Percentiles rank a stretch among this genome's conserved stretches.
Conservation (phyloP, 2,888 invertebrate genomes). For the Lepidocyrtinus sp. region DNA sequence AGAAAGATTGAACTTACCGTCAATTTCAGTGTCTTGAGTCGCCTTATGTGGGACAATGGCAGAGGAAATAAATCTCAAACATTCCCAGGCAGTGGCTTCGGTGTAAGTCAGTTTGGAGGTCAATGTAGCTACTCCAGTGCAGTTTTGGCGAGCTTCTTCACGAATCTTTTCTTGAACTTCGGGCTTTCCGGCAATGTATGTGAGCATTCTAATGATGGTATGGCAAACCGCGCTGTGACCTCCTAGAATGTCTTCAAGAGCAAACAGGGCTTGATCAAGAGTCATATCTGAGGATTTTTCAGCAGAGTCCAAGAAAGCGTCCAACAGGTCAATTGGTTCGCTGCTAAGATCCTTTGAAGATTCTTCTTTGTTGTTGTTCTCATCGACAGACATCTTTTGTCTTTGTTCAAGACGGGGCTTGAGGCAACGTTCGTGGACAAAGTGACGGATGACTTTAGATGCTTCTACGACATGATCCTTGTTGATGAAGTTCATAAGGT, state of each 20-base stretch:
- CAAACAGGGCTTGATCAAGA: constrained; percentile 69
- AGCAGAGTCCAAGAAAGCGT: constrained; percentile 78
- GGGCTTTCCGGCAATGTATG: constrained; percentile 79
- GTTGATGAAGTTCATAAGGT: constrained; percentile 82
- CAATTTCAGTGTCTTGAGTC: constrained; percentile 81
- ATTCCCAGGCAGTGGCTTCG: constrained; percentile 86
- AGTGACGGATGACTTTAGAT: constrained; percentile 79
- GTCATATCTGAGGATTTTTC: constrained; percentile 65
- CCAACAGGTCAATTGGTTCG: constrained; percentile 78
- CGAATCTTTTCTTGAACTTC: constrained; percentile 78
- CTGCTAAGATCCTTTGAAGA: constrained; percentile 34
- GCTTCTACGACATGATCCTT: constrained; percentile 80
- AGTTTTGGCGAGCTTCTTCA: constrained; percentile 79
- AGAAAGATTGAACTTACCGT: constrained; percentile 74
- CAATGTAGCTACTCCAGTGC: constrained; percentile 76
- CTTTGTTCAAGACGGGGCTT: constrained; percentile 72
- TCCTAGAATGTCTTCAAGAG: constrained; percentile 84
- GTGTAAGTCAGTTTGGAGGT: constrained; percentile 85
- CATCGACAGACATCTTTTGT: constrained; percentile 17
- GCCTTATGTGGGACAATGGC: constrained; percentile 94
- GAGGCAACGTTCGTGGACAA: constrained; percentile 81
- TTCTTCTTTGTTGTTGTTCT: constrained; percentile 80
- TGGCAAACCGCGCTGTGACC: constrained; percentile 92
- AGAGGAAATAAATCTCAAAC: constrained; percentile 84
- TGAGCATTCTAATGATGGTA: constrained; percentile 83